phyloP scores from a whole-genome alignment of 2,113 vertebrate species.

The Tachuris rubrigastra region DNA sequence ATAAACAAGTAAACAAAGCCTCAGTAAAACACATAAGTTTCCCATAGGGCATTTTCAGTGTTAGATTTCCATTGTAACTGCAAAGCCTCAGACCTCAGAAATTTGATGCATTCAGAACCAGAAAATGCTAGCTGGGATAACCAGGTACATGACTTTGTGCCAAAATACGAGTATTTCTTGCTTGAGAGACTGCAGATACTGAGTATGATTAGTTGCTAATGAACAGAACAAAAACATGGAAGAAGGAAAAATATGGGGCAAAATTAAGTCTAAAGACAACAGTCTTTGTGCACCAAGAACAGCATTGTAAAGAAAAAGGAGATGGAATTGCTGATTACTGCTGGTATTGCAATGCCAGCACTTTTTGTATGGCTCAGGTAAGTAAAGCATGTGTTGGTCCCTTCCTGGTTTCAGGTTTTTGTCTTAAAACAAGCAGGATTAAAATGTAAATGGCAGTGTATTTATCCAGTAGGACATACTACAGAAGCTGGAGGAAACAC shows the following conservation, averaged over 20 bases:
- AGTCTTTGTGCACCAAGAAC: background rate
- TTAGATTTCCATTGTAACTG: background rate
- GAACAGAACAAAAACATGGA: background rate
- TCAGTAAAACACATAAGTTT: background rate
- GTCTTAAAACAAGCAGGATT: background rate
- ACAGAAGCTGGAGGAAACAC: background rate
- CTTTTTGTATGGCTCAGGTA: background rate
- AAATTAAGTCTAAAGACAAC: background rate
- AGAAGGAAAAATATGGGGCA: background rate
- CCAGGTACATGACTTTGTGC: background rate
- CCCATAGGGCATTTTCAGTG: background rate
- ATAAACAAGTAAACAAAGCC: slow-evolving; percentile 16
- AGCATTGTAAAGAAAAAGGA: background rate
- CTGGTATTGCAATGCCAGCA: background rate
- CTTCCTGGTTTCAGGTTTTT: background rate
- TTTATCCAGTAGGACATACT: background rate
- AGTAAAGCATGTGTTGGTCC: background rate
- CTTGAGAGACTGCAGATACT: background rate
- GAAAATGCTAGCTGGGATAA: background rate
- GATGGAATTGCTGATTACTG: background rate
- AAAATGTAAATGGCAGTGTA: background rate
- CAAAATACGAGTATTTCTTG: background rate
- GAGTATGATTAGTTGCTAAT: background rate
- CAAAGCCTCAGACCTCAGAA: background rate
- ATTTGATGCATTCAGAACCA: background rate